phyloP scores from a whole-genome alignment of 2,888 invertebrate species.

The Physocephala rufipes region DNA sequence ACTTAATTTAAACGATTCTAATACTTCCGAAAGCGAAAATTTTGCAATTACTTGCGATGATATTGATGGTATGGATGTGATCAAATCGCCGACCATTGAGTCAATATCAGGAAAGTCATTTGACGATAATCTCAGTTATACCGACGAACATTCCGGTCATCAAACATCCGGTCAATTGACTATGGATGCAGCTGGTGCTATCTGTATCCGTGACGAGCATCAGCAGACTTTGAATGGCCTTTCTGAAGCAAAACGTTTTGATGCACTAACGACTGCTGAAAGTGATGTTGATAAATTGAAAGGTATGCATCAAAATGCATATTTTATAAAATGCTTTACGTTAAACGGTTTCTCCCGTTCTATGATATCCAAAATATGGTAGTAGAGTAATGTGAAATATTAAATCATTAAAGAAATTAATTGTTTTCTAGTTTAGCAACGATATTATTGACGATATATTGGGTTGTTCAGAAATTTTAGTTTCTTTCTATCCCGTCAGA shows the following conservation, averaged over 20 bases:
- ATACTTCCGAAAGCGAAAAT: slow-evolving; percentile 65
- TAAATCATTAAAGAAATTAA: too few species aligned
- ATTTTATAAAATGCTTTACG: too few species aligned
- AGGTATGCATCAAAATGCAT: slow-evolving; percentile 10
- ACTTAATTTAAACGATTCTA: slow-evolving; percentile 17
- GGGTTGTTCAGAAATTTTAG: too few species aligned
- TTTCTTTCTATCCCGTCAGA: too few species aligned
- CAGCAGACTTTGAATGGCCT: not conserved
- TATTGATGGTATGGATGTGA: slow-evolving; percentile 61
- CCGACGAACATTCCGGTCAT: slow-evolving; percentile 54
- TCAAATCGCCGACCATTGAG: slow-evolving; percentile 65
- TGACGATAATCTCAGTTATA: slow-evolving; percentile 64
- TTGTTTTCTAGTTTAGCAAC: too few species aligned
- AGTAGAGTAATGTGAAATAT: too few species aligned
- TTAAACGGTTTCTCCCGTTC: too few species aligned
- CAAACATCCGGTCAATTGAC: not conserved
- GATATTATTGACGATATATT: too few species aligned
- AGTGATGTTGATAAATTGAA: not conserved
- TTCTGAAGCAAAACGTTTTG: slow-evolving; percentile 2
- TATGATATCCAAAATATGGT: too few species aligned
- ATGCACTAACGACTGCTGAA: slow-evolving; percentile 11
- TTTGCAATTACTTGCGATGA: slow-evolving; percentile 65
- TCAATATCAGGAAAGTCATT: slow-evolving; percentile 65
- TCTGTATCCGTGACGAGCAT: not conserved
- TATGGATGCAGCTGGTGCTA: slow-evolving; percentile 15